Evolutionary conservation across 2,888 invertebrate species (phyloP).

Genomic region (Cancer borealis): DNA sequence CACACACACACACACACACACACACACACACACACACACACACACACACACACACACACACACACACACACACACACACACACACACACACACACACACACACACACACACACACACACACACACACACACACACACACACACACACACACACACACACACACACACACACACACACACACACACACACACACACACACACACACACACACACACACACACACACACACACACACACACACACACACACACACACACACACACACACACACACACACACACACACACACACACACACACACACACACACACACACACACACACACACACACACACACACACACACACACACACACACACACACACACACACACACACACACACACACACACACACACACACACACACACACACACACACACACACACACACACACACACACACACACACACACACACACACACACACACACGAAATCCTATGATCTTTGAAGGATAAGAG

Average conservation of each 20-base stretch:
- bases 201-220: neutral
- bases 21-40: neutral
- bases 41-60: neutral
- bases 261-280: neutral
- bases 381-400: neutral
- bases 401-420: neutral
- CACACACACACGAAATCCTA: neutral
- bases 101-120: neutral
- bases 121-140: neutral
- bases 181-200: neutral
- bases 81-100: neutral
- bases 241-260: neutral
- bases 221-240: neutral
- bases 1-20: neutral
- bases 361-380: neutral
- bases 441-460: neutral
- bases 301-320: neutral
- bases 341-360: neutral
- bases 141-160: neutral
- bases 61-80: neutral
- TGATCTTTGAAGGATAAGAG: neutral
- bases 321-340: neutral
- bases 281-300: slow-evolving; percentile 1
- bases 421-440: neutral
- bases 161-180: neutral